Conservation (phyloP, 2,797 vertebrate species). For the Melanotaenia parkinsoni region DNA sequence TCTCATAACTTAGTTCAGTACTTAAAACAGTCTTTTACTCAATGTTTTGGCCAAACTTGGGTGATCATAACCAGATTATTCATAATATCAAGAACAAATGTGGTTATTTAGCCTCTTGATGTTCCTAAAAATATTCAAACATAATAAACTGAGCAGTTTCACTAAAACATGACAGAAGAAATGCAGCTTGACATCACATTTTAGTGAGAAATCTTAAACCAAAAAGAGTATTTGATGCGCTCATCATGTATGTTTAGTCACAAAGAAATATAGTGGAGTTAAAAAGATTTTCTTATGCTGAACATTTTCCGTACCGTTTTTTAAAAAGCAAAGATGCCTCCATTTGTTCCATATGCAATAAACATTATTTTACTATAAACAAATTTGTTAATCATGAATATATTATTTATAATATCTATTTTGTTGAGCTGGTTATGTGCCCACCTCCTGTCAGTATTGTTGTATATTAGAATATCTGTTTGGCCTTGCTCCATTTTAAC, state of each 20-base stretch:
- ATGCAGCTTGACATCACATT: background rate
- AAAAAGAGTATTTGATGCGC: background rate
- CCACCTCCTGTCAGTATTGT: background rate
- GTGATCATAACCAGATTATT: background rate
- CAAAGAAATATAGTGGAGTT: background rate
- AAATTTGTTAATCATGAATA: background rate
- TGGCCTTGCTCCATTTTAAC: conserved; percentile 24
- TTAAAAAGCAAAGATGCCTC: too few relatives aligned
- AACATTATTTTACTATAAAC: background rate
- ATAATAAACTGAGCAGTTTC: background rate
- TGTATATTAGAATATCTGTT: background rate
- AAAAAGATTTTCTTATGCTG: background rate
- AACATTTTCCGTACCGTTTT: background rate
- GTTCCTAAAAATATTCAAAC: too few relatives aligned
- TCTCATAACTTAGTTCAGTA: background rate
- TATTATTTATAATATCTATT: background rate
- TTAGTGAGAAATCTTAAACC: background rate
- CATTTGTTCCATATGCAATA: background rate
- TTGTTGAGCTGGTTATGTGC: background rate
- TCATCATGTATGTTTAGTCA: background rate
- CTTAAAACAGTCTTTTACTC: background rate
- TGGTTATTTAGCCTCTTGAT: background rate
- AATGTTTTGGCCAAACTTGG: background rate
- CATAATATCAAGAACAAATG: background rate
- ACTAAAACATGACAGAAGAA: background rate